phyloP scores from a whole-genome alignment of 2,888 invertebrate species.

The Lasioglossum marginatum region DNA sequence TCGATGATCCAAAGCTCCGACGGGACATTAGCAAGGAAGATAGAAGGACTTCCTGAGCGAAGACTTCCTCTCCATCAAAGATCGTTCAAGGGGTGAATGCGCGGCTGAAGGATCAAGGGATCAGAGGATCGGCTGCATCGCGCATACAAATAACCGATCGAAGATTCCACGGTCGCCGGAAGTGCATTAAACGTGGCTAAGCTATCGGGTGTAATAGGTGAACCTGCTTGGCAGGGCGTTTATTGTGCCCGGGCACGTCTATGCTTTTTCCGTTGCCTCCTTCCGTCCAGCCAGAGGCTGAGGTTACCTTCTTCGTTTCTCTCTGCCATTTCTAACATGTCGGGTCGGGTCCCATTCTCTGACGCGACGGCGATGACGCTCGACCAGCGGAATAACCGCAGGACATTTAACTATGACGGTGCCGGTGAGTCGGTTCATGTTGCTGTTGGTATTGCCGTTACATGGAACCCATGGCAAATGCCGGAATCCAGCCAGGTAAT shows the following conservation, averaged over 20 bases:
- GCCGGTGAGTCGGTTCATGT: constrained; percentile 30
- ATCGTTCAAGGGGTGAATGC: constrained; percentile 57
- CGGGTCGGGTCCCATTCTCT: constrained; percentile 54
- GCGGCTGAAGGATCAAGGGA: constrained; percentile 64
- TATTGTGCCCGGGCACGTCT: constrained; percentile 76
- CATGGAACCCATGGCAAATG: constrained; percentile 14
- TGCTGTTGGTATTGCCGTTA: constrained; percentile 41
- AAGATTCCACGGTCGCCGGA: constrained; percentile 71
- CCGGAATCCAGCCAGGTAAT: constrained; percentile 39
- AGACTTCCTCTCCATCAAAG: constrained; percentile 69
- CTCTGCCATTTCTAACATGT: neutral
- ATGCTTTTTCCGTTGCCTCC: constrained; percentile 42
- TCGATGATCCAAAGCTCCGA: constrained; percentile 1
- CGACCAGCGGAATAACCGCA: constrained; percentile 40
- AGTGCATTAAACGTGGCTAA: constrained; percentile 77
- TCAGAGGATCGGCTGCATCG: constrained; percentile 63
- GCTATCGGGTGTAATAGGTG: constrained; percentile 74
- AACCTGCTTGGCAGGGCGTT: constrained; percentile 73
- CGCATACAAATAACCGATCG: constrained; percentile 73
- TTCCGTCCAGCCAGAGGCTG: neutral
- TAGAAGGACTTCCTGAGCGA: constrained; percentile 23
- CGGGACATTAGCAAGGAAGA: constrained; percentile 45
- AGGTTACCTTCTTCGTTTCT: neutral
- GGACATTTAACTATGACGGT: constrained; percentile 53
- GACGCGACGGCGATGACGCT: constrained; percentile 26